Conservation (phyloP, 37 sponge, comb jelly and placozoan species). For the Beroe ovata region DNA sequence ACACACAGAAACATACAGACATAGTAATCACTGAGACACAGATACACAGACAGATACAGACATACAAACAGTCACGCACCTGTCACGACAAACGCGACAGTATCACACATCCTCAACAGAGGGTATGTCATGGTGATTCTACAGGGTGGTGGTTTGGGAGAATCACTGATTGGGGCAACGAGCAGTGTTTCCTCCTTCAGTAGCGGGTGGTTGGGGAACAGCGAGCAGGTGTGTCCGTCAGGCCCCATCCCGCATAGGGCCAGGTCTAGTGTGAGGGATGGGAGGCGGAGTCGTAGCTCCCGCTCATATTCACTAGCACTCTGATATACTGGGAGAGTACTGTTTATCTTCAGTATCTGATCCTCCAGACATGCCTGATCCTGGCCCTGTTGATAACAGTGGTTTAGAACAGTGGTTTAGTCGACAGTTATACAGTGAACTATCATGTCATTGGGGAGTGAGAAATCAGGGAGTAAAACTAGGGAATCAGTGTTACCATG, state of each 20-base stretch:
- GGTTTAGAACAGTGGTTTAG: too few relatives aligned
- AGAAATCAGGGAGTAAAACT: too few relatives aligned
- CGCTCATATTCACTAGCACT: constrained; percentile 88
- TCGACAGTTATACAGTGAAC: too few relatives aligned
- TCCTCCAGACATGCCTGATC: not conserved
- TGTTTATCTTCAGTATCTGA: constrained; percentile 80
- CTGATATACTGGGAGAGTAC: constrained; percentile 71
- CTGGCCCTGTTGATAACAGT: too few relatives aligned
- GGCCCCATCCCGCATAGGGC: constrained; percentile 96
- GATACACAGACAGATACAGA: too few relatives aligned
- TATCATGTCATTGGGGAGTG: too few relatives aligned
- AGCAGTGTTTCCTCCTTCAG: constrained; percentile 72
- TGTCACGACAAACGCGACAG: constrained; percentile 77
- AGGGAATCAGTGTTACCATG: too few relatives aligned
- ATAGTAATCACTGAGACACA: too few relatives aligned
- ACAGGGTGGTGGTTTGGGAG: constrained; percentile 92
- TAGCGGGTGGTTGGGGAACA: constrained; percentile 94
- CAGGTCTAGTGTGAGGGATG: constrained; percentile 77
- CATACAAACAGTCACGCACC: too few relatives aligned
- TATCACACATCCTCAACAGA: constrained; percentile 82
- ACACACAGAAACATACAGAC: too few relatives aligned
- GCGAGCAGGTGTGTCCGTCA: constrained; percentile 98
- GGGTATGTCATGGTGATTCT: constrained; percentile 95
- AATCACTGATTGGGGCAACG: constrained; percentile 82
- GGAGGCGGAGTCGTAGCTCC: constrained; percentile 70